A percentile compares a stretch with the other conserved stretches of the same genome.
These are phyloP conservation scores for Ormyrus pomaceus DNA, from an alignment of 2,888 invertebrate species.

Conservation along the genomic window DNA sequence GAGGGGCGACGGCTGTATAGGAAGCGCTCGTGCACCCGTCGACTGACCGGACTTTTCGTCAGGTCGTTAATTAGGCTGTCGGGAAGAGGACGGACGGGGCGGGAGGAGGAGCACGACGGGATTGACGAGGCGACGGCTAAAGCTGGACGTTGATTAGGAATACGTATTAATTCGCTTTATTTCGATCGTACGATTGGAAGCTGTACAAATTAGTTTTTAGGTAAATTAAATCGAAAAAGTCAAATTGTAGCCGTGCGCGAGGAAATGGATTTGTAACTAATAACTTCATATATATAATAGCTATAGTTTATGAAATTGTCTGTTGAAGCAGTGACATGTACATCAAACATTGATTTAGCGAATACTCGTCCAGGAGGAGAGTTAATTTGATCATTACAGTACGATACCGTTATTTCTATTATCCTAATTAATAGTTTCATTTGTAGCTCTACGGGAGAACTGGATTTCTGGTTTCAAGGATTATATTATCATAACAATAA, in stretches of 20 bases:
- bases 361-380: not conserved
- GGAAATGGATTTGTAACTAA: no score
- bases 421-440: slow-evolving; percentile 34
- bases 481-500: not conserved
- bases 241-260: no score
- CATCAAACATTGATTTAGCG: no score
- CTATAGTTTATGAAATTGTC: no score
- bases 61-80: slow-evolving; percentile 69
- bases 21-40: slow-evolving; percentile 55
- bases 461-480: not conserved
- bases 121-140: not conserved
- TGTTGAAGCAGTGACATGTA: no score
- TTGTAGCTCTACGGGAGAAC: not conserved
- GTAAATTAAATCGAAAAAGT: no score
- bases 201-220: no score
- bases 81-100: slow-evolving; percentile 55
- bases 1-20: not conserved
- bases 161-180: no score
- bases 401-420: slow-evolving; percentile 7
- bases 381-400: not conserved
- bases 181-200: no score
- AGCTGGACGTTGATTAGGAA: no score
- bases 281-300: no score
- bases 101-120: not conserved
- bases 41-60: slow-evolving; percentile 64